These are phyloP conservation scores for Temnothorax curvispinosus DNA, from an alignment of 1,140 invertebrate genomes.

Conservation along the genomic window DNA sequence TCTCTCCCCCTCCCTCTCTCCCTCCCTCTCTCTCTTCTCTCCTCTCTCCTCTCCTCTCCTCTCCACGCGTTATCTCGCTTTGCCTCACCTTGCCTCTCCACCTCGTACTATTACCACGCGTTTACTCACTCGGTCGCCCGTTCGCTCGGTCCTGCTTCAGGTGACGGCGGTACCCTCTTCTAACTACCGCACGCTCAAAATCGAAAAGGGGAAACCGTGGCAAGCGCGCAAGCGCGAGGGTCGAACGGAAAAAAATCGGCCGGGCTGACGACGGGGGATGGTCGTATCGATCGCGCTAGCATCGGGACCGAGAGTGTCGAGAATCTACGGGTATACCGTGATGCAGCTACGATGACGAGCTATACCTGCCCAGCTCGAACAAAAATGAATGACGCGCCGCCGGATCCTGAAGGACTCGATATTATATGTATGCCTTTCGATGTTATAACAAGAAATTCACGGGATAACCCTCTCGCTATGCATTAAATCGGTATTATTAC, in stretches of 20 bases:
- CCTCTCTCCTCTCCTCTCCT: neutral
- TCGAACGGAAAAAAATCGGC: constrained; percentile 84
- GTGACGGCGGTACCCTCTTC: constrained; percentile 57
- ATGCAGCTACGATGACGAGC: constrained; percentile 58
- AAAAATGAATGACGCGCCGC: constrained; percentile 22
- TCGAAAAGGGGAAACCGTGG: constrained; percentile 58
- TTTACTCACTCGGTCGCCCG: neutral
- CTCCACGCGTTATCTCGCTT: neutral
- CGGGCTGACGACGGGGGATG: constrained; percentile 73
- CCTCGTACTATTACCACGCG: neutral
- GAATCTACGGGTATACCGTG: constrained; percentile 65
- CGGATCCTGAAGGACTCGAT: constrained; percentile 17
- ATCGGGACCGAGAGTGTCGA: constrained; percentile 76
- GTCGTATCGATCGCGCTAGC: constrained; percentile 84
- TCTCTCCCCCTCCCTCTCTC: too few species aligned
- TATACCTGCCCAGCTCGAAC: neutral
- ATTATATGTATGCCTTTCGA: neutral
- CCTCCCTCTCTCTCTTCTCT: too few species aligned
- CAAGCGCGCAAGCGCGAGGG: constrained; percentile 78
- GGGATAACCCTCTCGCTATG: neutral
- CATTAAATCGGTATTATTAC: constrained; percentile 8
- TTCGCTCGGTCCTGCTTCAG: constrained; percentile 46
- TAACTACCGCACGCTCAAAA: constrained; percentile 22
- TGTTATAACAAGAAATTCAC: neutral
- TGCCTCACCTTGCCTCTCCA: neutral